Conservation (phyloP, 64 coral and sea anemone genomes). For the Trachythela sp. region DNA sequence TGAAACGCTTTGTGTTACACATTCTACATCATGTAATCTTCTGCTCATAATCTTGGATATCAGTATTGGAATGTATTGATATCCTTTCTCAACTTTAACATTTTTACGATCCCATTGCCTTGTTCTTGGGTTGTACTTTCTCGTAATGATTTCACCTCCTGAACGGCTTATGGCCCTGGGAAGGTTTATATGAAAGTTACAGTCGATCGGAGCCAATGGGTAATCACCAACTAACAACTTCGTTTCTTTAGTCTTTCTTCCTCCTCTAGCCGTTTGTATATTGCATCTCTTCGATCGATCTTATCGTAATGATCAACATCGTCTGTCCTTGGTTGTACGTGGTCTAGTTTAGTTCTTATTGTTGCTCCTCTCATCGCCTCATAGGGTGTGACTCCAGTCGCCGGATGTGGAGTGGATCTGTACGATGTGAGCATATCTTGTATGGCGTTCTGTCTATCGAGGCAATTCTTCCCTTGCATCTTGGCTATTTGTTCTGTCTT, state of each 20-base stretch:
- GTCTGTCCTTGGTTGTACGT: slow-evolving; percentile 25
- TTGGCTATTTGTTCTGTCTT: slow-evolving; percentile 58
- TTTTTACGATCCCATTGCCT: too few species aligned
- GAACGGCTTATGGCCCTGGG: too few species aligned
- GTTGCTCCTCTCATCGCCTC: slow-evolving; percentile 41
- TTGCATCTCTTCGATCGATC: slow-evolving; percentile 43
- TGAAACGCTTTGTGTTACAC: too few species aligned
- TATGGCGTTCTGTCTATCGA: slow-evolving; percentile 30
- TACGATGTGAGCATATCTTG: slow-evolving; percentile 52
- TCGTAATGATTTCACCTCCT: too few species aligned
- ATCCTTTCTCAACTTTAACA: too few species aligned
- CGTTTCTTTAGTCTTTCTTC: slow-evolving; percentile 36
- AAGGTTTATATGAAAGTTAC: too few species aligned
- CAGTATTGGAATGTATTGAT: too few species aligned
- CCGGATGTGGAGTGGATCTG: slow-evolving; percentile 55
- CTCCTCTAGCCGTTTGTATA: slow-evolving; percentile 51
- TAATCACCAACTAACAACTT: slow-evolving; percentile 51
- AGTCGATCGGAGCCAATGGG: too few species aligned
- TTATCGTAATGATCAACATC: not conserved
- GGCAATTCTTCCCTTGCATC: slow-evolving; percentile 44
- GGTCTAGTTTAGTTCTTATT: slow-evolving; percentile 53
- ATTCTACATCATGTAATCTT: too few species aligned
- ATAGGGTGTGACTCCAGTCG: slow-evolving; percentile 56
- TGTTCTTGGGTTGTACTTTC: too few species aligned
- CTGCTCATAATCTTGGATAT: too few species aligned